Conservation (phyloP, 2,797 vertebrate genomes). For the Sorex maritimensis region DNA sequence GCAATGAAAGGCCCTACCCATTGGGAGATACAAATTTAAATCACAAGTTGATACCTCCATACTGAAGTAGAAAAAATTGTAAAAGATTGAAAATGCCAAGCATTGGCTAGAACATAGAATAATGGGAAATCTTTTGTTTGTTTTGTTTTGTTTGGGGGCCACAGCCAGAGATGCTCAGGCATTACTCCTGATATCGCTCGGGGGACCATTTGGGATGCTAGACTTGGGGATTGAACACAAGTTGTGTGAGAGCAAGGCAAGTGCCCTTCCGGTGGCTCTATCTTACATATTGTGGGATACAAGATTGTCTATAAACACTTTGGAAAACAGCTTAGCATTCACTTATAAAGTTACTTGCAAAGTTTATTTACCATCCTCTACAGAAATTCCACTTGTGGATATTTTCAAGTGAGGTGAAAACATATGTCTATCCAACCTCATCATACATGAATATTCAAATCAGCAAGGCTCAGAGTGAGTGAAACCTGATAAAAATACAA, state of each 20-base stretch:
- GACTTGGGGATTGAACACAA: too few relatives aligned
- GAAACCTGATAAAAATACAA: not conserved
- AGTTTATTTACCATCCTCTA: not conserved
- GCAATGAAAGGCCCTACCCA: not conserved
- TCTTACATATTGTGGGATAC: not conserved
- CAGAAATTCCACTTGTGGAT: not conserved
- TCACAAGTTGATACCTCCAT: not conserved
- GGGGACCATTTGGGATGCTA: too few relatives aligned
- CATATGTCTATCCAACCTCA: not conserved
- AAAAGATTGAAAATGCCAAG: not conserved
- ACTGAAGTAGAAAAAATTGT: not conserved
- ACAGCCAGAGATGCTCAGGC: too few relatives aligned
- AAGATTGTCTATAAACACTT: not conserved
- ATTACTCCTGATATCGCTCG: too few relatives aligned
- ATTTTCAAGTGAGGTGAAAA: slow-evolving; percentile 48
- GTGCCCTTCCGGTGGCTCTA: too few relatives aligned
- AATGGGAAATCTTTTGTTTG: not conserved
- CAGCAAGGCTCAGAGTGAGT: not conserved
- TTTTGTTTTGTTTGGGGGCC: too few relatives aligned
- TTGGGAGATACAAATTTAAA: slow-evolving; percentile 18
- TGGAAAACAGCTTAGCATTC: not conserved
- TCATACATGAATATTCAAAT: not conserved
- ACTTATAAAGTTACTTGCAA: not conserved
- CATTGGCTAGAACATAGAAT: not conserved
- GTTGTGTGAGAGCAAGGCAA: too few relatives aligned